Evolutionary conservation across 1,140 invertebrate species (phyloP).

Genomic region (Aleiodes sp.): DNA sequence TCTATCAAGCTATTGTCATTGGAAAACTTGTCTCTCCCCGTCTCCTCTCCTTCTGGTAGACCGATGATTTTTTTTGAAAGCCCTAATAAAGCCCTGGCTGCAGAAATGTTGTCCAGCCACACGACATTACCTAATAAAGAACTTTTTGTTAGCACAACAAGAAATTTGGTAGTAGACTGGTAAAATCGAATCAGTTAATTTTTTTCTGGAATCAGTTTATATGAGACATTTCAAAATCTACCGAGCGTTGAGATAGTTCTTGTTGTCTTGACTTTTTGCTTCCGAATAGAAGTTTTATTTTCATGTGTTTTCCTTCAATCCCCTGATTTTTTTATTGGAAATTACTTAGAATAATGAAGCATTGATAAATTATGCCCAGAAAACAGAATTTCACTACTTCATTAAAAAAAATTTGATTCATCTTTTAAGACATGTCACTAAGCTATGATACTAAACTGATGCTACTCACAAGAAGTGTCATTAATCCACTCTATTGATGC

Average conservation of each 20-base stretch:
- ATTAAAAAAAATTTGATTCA: too few species aligned
- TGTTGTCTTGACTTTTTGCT: too few species aligned
- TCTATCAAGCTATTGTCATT: constrained; percentile 40
- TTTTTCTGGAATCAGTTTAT: too few species aligned
- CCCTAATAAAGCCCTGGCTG: constrained; percentile 75
- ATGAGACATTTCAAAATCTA: too few species aligned
- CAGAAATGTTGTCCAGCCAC: constrained; percentile 76
- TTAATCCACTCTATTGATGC: constrained; percentile 83
- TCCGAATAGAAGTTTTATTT: too few species aligned
- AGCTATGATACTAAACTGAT: not conserved
- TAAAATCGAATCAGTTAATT: too few species aligned
- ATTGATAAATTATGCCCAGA: too few species aligned
- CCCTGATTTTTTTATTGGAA: too few species aligned
- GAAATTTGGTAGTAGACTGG: not conserved
- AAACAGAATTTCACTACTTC: too few species aligned
- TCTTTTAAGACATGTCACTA: not conserved
- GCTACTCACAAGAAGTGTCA: constrained; percentile 75
- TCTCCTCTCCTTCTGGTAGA: constrained; percentile 46
- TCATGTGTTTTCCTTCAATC: too few species aligned
- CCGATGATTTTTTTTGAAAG: constrained; percentile 67
- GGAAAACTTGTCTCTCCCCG: constrained; percentile 33
- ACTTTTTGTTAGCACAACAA: not conserved
- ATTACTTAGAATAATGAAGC: too few species aligned
- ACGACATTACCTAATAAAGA: constrained; percentile 75
- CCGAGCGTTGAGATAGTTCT: too few species aligned